Base-by-base conservation (phyloP, 2,888 invertebrate species). In the Salticus scenicus region DNA sequence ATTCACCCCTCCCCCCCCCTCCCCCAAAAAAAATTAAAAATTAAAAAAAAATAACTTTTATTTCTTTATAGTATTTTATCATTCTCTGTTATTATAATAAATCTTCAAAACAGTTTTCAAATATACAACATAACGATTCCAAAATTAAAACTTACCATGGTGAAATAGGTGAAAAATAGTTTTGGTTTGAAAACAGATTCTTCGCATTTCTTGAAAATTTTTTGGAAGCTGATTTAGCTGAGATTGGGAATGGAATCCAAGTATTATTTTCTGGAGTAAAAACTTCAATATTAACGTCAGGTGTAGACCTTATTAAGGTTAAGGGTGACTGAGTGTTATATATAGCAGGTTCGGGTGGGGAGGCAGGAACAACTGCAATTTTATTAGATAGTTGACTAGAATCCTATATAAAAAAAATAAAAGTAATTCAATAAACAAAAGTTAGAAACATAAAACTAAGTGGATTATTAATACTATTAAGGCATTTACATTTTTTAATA, bases 291-390 rank as follows among this genome's bases (percentile, higher is more conserved):
- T 47, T 82, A 24, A 84, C 79, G 2, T 88, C 88, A 24, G 71
- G 75, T 73, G 88, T 87, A 71, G 88, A 88, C 69, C 88, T 84
- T 12, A 88, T 83, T 2, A 88, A 51, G 14, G 87, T 79, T 71
- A 87, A 78, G n/a, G 88, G 88, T 37, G 88, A 84, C 5, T 89
- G 89, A n/a, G n/a, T n/a, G 41, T 72, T 75, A 28, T 83, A 83
- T 5, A 79, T 72, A n/a, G 83, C 72, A 8, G 87, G 72, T 37
- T 77, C 72, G n/a, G n/a, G n/a, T 20, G 87, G 77, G 10, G 81
- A 75, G 5, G 77, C 76, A 75, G 87, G 83, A 76, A 87, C 70
- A 74, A 77, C 69, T 37, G 76, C 41, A 33, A 85, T 71, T 74
- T 87, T 87, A 31, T 67, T 81, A 20, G 85, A 81, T 17, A 85